Evolutionary conservation across 2,113 vertebrate species (phyloP).

Genomic region (Tricholaema leucomelas): DNA sequence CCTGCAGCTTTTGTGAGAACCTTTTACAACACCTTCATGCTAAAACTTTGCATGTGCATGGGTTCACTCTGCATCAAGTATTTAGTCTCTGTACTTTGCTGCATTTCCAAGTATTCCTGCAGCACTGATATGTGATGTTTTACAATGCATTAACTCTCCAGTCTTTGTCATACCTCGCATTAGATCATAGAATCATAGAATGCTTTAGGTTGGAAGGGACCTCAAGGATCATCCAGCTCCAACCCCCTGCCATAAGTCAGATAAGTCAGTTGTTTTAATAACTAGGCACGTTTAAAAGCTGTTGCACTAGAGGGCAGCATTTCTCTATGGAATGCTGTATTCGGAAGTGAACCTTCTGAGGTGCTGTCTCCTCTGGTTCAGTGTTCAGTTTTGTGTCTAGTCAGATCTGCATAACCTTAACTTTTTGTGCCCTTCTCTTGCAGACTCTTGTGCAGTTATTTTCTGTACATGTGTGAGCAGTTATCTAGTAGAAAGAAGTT

Average conservation of each 20-base stretch:
- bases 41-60: background rate
- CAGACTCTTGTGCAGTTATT: background rate
- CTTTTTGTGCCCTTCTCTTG: background rate
- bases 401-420: rapidly evolving
- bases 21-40: background rate
- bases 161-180: too few species aligned
- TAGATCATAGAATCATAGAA: too few species aligned
- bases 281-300: background rate
- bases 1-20: background rate
- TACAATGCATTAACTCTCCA: too few species aligned
- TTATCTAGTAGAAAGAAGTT: background rate
- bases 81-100: background rate
- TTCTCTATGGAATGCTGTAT: background rate
- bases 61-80: background rate
- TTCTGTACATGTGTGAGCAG: background rate
- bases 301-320: constrained; percentile 46
- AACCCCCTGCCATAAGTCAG: too few species aligned
- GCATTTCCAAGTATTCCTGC: background rate
- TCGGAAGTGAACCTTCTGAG: background rate
- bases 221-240: too few species aligned
- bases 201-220: too few species aligned
- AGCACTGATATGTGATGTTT: background rate
- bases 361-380: background rate
- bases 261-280: background rate
- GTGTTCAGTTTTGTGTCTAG: background rate